Base-by-base conservation (phyloP, 2,888 invertebrate genomes). In the Venustoraphidia nigricollis region DNA sequence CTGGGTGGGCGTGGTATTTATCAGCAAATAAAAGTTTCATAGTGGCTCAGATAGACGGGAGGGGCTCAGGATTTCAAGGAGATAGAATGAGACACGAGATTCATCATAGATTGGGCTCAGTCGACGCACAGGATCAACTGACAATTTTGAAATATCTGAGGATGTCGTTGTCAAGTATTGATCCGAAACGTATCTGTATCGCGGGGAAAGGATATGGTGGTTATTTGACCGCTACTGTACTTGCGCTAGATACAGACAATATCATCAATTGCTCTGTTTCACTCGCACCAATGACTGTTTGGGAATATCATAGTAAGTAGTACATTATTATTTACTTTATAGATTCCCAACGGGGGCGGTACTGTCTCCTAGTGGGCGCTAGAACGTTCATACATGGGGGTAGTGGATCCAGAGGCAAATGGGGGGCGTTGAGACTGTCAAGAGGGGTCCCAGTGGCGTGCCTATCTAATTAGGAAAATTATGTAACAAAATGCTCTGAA, bases 151-250 rank as follows among this genome's bases (percentile, higher is more conserved):
- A 81, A n/a, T 85, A 86, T 62, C 73, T 92, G 27, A 76, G 82
- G 45, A 82, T 87, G 59, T 82, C 82, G 56, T 71, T 89, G 46
- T 81, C 81, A 62, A 92, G 83, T 67, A 83, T 93, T 52, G 90
- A 92, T 69, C 76, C 79, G 2, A 67, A 75, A 9, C 79, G 86
- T 53, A 82, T 90, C 53, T 91, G 87, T 50, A 83, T 89, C 50
- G 89, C 86, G 74, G 94, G 94, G 9, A 76, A 75, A 70, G 91
- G 90, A 3, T 93, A 92, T 67, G 94, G 94, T 17, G 93, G 86
- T 10, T 92, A 86, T 62, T 81, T 88, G 5, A 77, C 89, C 0
- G 76, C 86, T 5, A 84, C 87, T 70, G 80, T 86, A 51, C 75
- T 92, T 9, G 81, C 87, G 1, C 77, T 78, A 54, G 89, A 90